phyloP scores from a whole-genome alignment of 2,888 invertebrate species.

The Pseudococcus jackbeardsleyi region DNA sequence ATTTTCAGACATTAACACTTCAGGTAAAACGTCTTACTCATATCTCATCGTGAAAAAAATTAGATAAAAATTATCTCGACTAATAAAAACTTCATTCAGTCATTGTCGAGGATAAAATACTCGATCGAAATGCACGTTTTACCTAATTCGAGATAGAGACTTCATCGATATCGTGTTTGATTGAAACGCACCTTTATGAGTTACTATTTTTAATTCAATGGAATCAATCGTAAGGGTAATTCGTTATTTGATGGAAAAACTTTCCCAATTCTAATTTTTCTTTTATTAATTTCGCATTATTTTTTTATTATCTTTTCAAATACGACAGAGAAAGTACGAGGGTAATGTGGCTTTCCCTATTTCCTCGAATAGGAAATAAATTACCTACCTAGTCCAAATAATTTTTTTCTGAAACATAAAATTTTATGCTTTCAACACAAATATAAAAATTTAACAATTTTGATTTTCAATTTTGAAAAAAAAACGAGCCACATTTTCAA shows the following conservation, averaged over 20 bases:
- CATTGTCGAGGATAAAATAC: background rate
- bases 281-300: background rate
- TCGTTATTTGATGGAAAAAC: background rate
- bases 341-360: background rate
- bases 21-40: background rate
- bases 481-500: background rate
- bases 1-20: slow-evolving; percentile 41
- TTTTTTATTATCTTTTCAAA: background rate
- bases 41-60: background rate
- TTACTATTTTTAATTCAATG: background rate
- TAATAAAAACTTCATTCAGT: slow-evolving; percentile 45
- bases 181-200: slow-evolving; percentile 8
- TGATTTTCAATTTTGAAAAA: background rate
- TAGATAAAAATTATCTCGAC: slow-evolving; percentile 16
- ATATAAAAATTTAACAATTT: background rate
- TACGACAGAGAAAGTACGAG: background rate
- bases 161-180: background rate
- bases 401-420: too few species aligned
- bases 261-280: background rate
- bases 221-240: slow-evolving; percentile 1
- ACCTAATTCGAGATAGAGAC: background rate
- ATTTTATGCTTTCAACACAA: background rate
- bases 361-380: too few species aligned
- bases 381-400: too few species aligned
- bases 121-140: slow-evolving; percentile 4